Conservation (phyloP, 2,888 invertebrate genomes). For the Heterodera filipjevi region DNA sequence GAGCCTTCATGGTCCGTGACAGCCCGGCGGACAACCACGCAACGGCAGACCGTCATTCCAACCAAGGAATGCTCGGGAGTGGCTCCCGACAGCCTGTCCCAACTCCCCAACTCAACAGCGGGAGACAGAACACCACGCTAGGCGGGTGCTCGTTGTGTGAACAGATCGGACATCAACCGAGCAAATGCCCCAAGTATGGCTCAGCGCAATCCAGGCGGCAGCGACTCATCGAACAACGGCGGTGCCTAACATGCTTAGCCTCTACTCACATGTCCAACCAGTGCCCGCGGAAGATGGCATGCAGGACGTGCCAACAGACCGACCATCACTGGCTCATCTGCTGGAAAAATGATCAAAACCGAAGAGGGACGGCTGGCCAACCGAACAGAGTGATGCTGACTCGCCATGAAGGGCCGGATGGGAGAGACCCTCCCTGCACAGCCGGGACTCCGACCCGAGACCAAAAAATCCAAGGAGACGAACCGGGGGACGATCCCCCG, state of each 20-base stretch:
- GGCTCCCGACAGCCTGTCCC: slow-evolving; percentile 22
- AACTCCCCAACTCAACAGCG: not conserved
- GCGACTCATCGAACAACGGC: not conserved
- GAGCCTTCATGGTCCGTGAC: not conserved
- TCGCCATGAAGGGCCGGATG: not conserved
- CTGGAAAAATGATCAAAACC: no score
- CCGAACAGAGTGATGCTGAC: not conserved
- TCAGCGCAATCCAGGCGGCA: not conserved
- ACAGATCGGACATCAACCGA: not conserved
- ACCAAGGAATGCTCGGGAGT: not conserved
- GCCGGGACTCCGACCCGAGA: no score
- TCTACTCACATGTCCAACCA: not conserved
- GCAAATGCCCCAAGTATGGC: not conserved
- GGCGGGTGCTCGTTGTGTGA: not conserved
- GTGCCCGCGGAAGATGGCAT: not conserved
- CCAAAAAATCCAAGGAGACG: not conserved
- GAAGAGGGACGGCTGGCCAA: not conserved
- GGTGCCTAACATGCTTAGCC: not conserved
- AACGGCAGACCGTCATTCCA: no score
- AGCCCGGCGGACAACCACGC: no score
- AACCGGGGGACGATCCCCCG: no score
- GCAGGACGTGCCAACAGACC: not conserved
- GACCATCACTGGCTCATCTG: not conserved
- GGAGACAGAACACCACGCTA: not conserved
- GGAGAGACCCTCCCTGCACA: not conserved